Conservation (phyloP, 1,140 invertebrate species). For the Drosophila willistoni region DNA sequence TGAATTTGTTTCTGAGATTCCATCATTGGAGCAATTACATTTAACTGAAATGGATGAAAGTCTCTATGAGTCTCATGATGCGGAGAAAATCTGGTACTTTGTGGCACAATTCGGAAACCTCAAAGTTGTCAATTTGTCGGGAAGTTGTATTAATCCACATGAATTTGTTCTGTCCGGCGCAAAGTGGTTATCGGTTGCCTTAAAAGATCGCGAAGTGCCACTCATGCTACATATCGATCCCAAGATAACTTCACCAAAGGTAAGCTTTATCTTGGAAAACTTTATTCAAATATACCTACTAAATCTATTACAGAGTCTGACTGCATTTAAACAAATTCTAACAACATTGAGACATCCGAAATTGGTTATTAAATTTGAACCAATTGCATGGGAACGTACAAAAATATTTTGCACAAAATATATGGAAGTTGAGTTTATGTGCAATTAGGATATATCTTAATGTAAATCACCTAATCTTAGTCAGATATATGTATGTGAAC, state of each 20-base stretch:
- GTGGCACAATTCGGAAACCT: background rate
- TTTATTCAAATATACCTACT: background rate
- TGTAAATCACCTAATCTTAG: background rate
- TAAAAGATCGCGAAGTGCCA: background rate
- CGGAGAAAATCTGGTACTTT: background rate
- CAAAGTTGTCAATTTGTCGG: background rate
- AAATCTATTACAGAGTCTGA: no score
- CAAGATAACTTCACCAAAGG: background rate
- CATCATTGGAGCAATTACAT: background rate
- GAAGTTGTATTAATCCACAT: background rate
- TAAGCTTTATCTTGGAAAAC: background rate
- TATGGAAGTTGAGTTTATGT: background rate
- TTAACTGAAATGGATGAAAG: background rate
- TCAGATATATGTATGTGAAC: no score
- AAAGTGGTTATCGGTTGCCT: background rate
- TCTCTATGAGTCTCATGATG: background rate
- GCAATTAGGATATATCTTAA: background rate
- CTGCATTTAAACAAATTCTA: background rate
- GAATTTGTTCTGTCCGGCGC: background rate
- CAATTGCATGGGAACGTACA: background rate
- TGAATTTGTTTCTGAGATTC: background rate
- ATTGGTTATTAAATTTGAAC: background rate
- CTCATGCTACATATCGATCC: background rate
- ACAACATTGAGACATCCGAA: background rate
- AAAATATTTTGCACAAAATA: conserved; percentile 3